These are phyloP conservation scores for Camponotus floridanus DNA, from an alignment of 1,140 invertebrate species.

Conservation along the genomic window DNA sequence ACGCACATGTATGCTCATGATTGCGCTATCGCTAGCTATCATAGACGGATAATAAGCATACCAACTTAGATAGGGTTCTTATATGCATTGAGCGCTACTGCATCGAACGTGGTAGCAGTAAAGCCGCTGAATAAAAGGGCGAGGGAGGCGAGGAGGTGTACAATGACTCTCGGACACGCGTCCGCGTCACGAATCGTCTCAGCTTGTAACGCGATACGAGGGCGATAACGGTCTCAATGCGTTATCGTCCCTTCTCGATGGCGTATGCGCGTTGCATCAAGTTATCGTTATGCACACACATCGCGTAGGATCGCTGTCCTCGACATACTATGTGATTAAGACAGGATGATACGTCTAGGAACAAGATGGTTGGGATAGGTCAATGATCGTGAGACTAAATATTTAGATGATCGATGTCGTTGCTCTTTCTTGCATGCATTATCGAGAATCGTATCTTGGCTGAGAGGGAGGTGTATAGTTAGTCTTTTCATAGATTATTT, in stretches of 20 bases:
- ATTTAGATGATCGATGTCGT: slow-evolving; percentile 75
- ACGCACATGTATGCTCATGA: not conserved
- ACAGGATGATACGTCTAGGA: slow-evolving; percentile 48
- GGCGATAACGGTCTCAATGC: slow-evolving; percentile 69
- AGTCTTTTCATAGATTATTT: slow-evolving; percentile 54
- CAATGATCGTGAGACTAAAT: slow-evolving; percentile 79
- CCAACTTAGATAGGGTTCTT: slow-evolving; percentile 40
- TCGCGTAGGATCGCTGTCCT: slow-evolving; percentile 40
- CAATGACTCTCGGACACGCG: slow-evolving; percentile 1
- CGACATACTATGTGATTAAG: slow-evolving; percentile 37
- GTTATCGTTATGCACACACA: slow-evolving; percentile 37
- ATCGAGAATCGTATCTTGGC: slow-evolving; percentile 57
- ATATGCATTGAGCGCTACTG: not conserved
- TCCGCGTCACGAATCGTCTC: slow-evolving; percentile 63
- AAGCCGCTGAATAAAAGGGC: slow-evolving; percentile 29
- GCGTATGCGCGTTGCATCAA: slow-evolving; percentile 46
- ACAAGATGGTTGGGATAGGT: slow-evolving; percentile 72
- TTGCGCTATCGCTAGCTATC: slow-evolving; percentile 50
- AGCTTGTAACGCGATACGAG: slow-evolving; percentile 71
- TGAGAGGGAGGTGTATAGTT: slow-evolving; percentile 7
- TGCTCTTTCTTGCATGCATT: slow-evolving; percentile 69
- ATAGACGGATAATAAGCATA: slow-evolving; percentile 50
- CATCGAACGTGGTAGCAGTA: slow-evolving; percentile 27
- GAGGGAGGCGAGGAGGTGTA: not conserved
- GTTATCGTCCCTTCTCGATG: slow-evolving; percentile 70